Evolutionary conservation across 2,888 invertebrate species (phyloP), one percentile per base, ranked within the genome.

Genomic region (Erynnis tages): DNA sequence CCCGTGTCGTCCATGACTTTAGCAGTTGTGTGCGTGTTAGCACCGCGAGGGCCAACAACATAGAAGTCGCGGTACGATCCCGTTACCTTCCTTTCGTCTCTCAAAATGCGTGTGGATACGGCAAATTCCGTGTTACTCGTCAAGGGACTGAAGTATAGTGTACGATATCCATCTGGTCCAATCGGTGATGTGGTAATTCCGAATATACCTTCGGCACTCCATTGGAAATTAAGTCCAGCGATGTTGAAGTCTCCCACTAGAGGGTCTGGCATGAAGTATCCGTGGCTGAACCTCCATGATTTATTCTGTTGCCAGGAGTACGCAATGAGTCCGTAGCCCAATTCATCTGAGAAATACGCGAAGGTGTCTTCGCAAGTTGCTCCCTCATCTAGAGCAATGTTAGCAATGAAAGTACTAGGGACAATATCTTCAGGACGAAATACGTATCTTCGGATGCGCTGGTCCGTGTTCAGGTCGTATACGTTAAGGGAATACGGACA

Each of bases 251-350:
- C 94, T 4, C 95, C 95, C 10, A 91, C 90, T 2, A 96, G 79
- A 0, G 96, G 96, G 74, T 96, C 96, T 0, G 96, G 95, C 86
- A 93, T 91, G 82, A 96, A 96, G 75, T 90, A 96, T 59, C 94
- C 93, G 69, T 96, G 96, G 7, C 88, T 90, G 68, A 95, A 92
- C 59, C 96, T 91, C 96, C 96, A 96, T 0, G 95, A 95, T 59
- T 89, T 93, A 70, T 96, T 93, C 58, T 91, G 88, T 67, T 92
- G 91, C 92, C 93, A 94, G 0, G 95, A 95, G 73, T 96, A 96
- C 1, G 93, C 92, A 49, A 96, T 93, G 14, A 96, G 83, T 0
- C 96, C 96, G 65, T 95, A 96, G 44, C 95, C 95, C 14, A 96
- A 85, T 71, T 96, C 96, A 71, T 96, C 96, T 0, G 95, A 93